Evolutionary conservation across 2,888 invertebrate genomes (phyloP).

Genomic region (Aleiodes testaceus): DNA sequence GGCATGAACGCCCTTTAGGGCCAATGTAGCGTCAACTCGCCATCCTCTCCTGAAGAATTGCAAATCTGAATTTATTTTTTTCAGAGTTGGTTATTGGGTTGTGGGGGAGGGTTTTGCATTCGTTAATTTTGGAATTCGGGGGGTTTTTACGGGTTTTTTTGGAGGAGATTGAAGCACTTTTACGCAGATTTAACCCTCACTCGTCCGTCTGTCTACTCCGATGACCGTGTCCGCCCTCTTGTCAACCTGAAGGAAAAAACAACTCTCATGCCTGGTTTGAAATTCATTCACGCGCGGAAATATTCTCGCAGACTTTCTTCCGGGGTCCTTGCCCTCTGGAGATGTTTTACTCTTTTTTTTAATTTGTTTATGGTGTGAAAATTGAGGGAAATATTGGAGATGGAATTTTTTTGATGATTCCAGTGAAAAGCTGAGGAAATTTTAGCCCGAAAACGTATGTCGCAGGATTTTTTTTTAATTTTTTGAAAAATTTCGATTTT

Average conservation of each 20-base stretch:
- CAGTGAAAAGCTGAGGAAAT: too few relatives aligned
- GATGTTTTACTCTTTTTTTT: background rate
- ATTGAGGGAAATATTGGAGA: too few relatives aligned
- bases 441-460: too few relatives aligned
- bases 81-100: too few relatives aligned
- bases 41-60: constrained; percentile 69
- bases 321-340: constrained; percentile 60
- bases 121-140: too few relatives aligned
- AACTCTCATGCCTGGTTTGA: constrained; percentile 68
- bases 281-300: constrained; percentile 69
- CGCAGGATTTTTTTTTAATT: too few relatives aligned
- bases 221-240: constrained; percentile 30
- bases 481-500: too few relatives aligned
- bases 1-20: constrained; percentile 67
- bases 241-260: constrained; percentile 35
- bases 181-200: constrained; percentile 35
- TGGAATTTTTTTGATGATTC: too few relatives aligned
- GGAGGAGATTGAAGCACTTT: constrained; percentile 37
- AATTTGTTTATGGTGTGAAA: too few relatives aligned
- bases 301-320: constrained; percentile 62
- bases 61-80: constrained; percentile 60
- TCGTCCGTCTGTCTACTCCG: constrained; percentile 31
- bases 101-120: too few relatives aligned
- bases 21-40: constrained; percentile 57
- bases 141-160: too few relatives aligned